These are phyloP conservation scores for Embidobia sp. DNA, from an alignment of 2,888 invertebrate species.

Conservation along the genomic window DNA sequence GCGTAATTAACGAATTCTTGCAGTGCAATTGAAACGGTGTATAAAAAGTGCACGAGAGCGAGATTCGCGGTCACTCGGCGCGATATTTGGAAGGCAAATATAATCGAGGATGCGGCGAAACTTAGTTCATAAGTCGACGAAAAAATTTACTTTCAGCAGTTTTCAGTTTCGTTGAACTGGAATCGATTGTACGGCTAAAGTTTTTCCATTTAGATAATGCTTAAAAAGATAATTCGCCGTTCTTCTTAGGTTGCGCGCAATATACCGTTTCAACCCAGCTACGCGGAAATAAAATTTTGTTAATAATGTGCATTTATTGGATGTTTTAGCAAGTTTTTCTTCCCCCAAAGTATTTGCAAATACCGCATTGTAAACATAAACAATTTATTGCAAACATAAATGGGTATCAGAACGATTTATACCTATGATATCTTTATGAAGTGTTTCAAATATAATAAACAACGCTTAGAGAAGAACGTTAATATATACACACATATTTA, in stretches of 20 bases:
- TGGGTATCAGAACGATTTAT: too few relatives aligned
- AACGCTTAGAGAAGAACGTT: too few relatives aligned
- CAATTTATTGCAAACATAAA: too few relatives aligned
- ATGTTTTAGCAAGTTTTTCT: too few relatives aligned
- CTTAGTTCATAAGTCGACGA: not conserved
- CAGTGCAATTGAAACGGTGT: conserved; percentile 10
- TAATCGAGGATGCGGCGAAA: not conserved
- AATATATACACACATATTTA: too few relatives aligned
- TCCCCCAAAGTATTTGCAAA: too few relatives aligned
- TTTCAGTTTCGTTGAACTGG: conserved; percentile 8
- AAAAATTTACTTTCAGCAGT: conserved; percentile 35
- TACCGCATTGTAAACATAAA: too few relatives aligned
- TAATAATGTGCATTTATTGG: too few relatives aligned
- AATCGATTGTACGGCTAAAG: not conserved
- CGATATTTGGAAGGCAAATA: conserved; percentile 5
- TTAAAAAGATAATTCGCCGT: not conserved
- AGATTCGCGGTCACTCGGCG: not conserved
- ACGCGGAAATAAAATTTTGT: too few relatives aligned
- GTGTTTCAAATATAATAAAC: too few relatives aligned
- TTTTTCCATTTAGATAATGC: conserved; percentile 11
- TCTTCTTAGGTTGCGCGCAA: not conserved
- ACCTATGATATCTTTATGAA: too few relatives aligned
- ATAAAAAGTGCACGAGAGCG: not conserved
- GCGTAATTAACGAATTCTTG: conserved; percentile 23
- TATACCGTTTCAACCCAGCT: too few relatives aligned